These are phyloP conservation scores for Phenganax marumi DNA, from an alignment of 92 coral and sea anemone species.

Conservation along the genomic window DNA sequence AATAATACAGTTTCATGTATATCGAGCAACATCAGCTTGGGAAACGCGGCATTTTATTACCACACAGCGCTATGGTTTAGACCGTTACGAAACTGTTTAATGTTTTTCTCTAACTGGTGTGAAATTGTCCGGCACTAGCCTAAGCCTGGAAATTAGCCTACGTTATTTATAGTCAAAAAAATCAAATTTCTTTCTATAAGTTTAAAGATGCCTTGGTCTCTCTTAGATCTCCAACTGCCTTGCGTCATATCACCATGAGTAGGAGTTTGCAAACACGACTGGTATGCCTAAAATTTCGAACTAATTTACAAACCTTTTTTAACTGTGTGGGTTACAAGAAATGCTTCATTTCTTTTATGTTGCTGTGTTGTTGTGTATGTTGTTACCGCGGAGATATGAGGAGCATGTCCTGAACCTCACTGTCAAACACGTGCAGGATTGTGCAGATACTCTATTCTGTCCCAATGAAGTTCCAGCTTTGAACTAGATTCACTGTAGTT, in stretches of 20 bases:
- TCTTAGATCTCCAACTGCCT: background rate
- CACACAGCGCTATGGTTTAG: background rate
- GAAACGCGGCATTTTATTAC: slow-evolving; percentile 1
- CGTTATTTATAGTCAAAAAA: no score
- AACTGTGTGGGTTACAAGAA: slow-evolving; percentile 21
- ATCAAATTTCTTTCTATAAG: no score
- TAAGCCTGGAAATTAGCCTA: background rate
- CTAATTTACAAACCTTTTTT: background rate
- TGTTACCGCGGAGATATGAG: slow-evolving; percentile 10
- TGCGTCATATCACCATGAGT: background rate
- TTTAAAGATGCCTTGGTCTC: background rate
- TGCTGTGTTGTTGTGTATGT: slow-evolving; percentile 2
- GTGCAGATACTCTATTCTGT: background rate
- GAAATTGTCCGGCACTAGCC: background rate
- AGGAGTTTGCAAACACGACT: background rate
- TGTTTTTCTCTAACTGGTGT: background rate
- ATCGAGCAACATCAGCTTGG: slow-evolving; percentile 3
- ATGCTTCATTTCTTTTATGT: slow-evolving; percentile 17
- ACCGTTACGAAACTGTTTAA: background rate
- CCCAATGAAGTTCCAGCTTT: no score
- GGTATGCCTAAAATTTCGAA: background rate
- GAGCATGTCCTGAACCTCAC: background rate
- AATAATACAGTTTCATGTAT: slow-evolving; percentile 42
- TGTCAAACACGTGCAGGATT: background rate
- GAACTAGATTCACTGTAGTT: no score